These are phyloP conservation scores for Otolemur garnettii DNA, from an alignment of 2,113 vertebrate genomes.

Conservation along the genomic window DNA sequence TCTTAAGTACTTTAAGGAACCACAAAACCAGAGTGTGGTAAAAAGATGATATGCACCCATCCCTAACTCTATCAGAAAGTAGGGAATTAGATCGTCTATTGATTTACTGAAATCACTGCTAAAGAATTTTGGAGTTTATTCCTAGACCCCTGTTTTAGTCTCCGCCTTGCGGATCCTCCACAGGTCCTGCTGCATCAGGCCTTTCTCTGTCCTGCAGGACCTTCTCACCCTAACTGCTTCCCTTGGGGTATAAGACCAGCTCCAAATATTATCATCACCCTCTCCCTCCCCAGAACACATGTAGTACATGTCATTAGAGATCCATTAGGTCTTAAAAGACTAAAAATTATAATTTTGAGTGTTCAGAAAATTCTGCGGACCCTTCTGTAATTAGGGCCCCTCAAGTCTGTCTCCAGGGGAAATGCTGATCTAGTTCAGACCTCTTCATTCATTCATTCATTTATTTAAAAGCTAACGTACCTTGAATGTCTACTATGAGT, in stretches of 20 bases:
- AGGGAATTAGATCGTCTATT: background rate
- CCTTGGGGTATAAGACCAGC: too few relatives aligned
- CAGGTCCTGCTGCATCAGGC: too few relatives aligned
- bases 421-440: background rate
- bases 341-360: background rate
- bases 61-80: background rate
- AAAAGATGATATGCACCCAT: too few relatives aligned
- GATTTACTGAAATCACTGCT: background rate
- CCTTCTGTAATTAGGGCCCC: background rate
- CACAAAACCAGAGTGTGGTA: background rate
- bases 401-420: background rate
- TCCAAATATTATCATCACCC: background rate
- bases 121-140: background rate
- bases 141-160: background rate
- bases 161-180: background rate
- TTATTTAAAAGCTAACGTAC: background rate
- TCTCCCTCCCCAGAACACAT: background rate
- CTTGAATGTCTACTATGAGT: background rate
- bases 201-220: fast-evolving
- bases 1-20: background rate
- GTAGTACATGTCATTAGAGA: background rate
- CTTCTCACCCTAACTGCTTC: background rate
- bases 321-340: background rate
- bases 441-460: background rate
- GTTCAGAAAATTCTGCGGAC: background rate